Conservation (phyloP, 1,140 invertebrate species). For the Eurytemora carolleeae region DNA sequence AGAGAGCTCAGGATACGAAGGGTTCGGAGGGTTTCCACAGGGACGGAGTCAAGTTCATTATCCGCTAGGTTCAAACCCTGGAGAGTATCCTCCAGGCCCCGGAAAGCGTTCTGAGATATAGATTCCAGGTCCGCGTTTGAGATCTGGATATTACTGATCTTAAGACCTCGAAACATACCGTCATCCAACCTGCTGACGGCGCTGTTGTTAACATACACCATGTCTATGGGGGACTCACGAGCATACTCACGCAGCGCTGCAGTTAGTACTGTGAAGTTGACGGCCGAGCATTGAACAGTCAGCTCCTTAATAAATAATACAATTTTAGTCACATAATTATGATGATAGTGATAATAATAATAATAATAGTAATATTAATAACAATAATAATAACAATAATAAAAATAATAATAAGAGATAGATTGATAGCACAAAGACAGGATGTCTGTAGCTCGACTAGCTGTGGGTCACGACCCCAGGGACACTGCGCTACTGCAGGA, state of each 20-base stretch:
- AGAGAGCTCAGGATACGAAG: conserved; percentile 50
- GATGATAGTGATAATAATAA: too few relatives aligned
- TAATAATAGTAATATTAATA: too few relatives aligned
- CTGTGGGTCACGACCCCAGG: conserved; percentile 42
- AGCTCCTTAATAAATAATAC: conserved; percentile 36
- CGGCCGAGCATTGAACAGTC: conserved; percentile 70
- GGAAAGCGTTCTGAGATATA: conserved; percentile 50
- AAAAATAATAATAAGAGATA: too few relatives aligned
- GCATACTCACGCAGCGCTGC: conserved; percentile 39
- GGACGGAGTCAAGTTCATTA: conserved; percentile 57
- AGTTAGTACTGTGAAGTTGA: conserved; percentile 51
- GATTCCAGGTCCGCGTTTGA: conserved; percentile 54
- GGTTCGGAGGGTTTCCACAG: conserved; percentile 41
- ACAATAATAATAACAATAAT: too few relatives aligned
- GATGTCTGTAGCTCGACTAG: conserved; percentile 49
- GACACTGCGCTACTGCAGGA: conserved; percentile 42
- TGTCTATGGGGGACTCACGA: conserved; percentile 42
- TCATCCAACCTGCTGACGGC: conserved; percentile 41
- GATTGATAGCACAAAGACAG: conserved; percentile 65
- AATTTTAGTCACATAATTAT: too few relatives aligned
- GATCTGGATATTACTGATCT: conserved; percentile 43
- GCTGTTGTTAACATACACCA: conserved; percentile 72
- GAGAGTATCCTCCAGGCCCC: conserved; percentile 51
- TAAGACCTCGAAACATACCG: conserved; percentile 46
- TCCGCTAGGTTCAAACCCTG: conserved; percentile 55